These are phyloP conservation scores for Sinocyclocheilus grahami DNA, from an alignment of 2,113 vertebrate species.

Conservation along the genomic window DNA sequence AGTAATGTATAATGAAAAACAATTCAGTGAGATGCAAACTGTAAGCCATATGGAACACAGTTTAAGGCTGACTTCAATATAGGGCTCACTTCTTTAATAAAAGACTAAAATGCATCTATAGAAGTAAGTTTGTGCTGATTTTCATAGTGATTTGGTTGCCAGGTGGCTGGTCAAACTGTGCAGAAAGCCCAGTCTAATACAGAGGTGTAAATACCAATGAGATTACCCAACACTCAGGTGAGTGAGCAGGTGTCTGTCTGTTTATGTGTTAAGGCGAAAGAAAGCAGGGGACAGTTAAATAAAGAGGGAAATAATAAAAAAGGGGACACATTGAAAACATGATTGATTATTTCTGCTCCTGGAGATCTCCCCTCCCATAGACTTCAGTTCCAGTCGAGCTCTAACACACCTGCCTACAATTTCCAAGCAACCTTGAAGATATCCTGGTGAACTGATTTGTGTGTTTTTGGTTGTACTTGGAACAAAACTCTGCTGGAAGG, in stretches of 20 bases:
- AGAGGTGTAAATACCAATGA: constrained; percentile 47
- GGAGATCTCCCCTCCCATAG: neutral
- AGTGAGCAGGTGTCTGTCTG: constrained; percentile 34
- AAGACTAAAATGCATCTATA: neutral
- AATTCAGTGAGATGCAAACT: neutral
- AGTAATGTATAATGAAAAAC: neutral
- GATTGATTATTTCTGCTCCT: constrained; percentile 22
- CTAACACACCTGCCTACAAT: constrained; percentile 19
- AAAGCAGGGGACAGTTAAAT: neutral
- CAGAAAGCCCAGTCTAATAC: constrained; percentile 46
- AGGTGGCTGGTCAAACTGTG: constrained; percentile 44
- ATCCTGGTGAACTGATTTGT: neutral
- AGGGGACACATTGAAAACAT: neutral
- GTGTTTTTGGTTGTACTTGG: constrained; percentile 3
- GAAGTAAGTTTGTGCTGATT: constrained; percentile 45
- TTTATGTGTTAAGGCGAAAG: neutral
- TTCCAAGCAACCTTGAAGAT: constrained; percentile 1
- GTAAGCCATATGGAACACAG: neutral
- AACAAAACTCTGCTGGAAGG: neutral
- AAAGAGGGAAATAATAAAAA: neutral
- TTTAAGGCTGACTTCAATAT: neutral
- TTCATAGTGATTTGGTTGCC: constrained; percentile 29
- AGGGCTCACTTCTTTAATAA: neutral
- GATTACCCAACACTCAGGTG: constrained; percentile 36
- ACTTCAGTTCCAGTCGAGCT: constrained; percentile 3